phyloP scores from a whole-genome alignment of 2,888 invertebrate species.

The Tubulanus polymorphus region DNA sequence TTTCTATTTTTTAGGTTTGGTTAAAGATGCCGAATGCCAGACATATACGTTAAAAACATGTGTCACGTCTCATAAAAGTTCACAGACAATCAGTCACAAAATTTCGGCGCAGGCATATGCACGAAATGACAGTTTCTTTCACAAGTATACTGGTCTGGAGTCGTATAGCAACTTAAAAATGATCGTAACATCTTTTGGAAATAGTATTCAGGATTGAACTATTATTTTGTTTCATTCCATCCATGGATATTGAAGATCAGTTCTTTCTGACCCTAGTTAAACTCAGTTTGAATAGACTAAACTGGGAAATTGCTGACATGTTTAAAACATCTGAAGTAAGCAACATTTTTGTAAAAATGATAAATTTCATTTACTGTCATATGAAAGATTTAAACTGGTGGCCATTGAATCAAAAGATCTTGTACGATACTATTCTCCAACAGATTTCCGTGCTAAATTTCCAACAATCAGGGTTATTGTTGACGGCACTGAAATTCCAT shows the following conservation, averaged over 20 bases:
- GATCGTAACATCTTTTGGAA: not conserved
- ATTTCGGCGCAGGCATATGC: too few relatives aligned
- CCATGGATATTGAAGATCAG: slow-evolving; percentile 4
- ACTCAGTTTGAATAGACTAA: not conserved
- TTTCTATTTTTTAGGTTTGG: too few relatives aligned
- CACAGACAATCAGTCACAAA: too few relatives aligned
- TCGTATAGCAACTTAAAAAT: not conserved
- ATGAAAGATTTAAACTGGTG: slow-evolving; percentile 7
- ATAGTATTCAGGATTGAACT: not conserved
- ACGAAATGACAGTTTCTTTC: too few relatives aligned
- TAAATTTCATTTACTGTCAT: slow-evolving; percentile 18
- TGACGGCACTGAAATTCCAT: slow-evolving; percentile 9
- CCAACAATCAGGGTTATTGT: slow-evolving; percentile 11
- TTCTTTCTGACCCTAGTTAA: slow-evolving; percentile 5
- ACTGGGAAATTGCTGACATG: slow-evolving; percentile 4
- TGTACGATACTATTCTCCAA: slow-evolving; percentile 5
- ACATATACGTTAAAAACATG: too few relatives aligned
- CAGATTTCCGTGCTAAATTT: slow-evolving; percentile 10
- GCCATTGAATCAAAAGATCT: slow-evolving; percentile 4
- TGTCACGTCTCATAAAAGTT: too few relatives aligned
- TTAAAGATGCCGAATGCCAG: too few relatives aligned
- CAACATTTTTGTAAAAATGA: slow-evolving; percentile 11
- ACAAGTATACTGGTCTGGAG: slow-evolving; percentile 6
- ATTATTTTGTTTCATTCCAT: not conserved
- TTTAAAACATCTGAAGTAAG: slow-evolving; percentile 6